phyloP scores from a whole-genome alignment of 2,797 vertebrate genomes.

The Mycteria americana region DNA sequence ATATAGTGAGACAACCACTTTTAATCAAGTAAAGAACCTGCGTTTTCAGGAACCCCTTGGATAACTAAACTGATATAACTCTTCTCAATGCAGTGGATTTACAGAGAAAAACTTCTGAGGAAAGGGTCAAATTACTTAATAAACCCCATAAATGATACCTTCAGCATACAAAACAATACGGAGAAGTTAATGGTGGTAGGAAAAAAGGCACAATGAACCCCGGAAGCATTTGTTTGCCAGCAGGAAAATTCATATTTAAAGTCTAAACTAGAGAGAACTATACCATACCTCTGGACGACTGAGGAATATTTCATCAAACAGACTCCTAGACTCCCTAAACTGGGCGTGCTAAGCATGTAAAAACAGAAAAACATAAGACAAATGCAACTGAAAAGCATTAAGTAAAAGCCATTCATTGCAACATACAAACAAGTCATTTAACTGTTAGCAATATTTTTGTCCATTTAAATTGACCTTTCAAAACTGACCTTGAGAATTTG shows the following conservation, averaged over 20 bases:
- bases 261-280: conserved; percentile 73
- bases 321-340: conserved; percentile 77
- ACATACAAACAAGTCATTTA: conserved; percentile 52
- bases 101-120: neutral
- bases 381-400: conserved; percentile 70
- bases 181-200: neutral
- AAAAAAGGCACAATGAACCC: neutral
- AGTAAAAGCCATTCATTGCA: conserved; percentile 65
- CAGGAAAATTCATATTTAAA: conserved; percentile 62
- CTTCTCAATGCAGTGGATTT: neutral
- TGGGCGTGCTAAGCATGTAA: conserved; percentile 74
- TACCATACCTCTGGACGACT: conserved; percentile 77
- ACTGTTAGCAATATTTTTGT: neutral
- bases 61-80: neutral
- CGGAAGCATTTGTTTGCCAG: conserved; percentile 29
- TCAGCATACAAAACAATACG: neutral
- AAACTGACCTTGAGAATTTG: neutral
- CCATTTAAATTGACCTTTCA: neutral
- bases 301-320: conserved; percentile 81
- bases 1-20: neutral
- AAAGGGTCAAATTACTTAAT: neutral
- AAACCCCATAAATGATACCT: neutral
- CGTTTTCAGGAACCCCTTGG: neutral
- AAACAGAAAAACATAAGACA: conserved; percentile 65
- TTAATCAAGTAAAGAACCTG: neutral